Conservation (phyloP, 2,113 vertebrate genomes). For the Cygnus atratus region DNA sequence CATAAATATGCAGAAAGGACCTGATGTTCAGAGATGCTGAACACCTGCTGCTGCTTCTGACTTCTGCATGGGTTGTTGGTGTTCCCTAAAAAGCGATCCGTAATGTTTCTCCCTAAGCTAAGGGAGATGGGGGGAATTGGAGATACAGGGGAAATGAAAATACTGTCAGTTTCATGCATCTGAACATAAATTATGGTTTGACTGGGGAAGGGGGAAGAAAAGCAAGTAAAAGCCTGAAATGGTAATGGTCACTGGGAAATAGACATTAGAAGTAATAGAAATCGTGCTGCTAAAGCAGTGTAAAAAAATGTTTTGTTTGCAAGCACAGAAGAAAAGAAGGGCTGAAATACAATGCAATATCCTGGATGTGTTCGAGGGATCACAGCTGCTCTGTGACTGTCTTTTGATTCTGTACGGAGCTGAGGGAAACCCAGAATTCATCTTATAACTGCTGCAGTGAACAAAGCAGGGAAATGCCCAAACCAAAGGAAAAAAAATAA, state of each 20-base stretch:
- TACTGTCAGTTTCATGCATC: background rate
- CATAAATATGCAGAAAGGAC: background rate
- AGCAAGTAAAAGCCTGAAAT: background rate
- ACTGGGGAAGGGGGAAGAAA: background rate
- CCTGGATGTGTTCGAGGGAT: background rate
- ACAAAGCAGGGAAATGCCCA: background rate
- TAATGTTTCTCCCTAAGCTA: background rate
- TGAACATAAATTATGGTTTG: background rate
- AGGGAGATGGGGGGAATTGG: background rate
- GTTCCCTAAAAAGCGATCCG: background rate
- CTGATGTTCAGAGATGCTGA: background rate
- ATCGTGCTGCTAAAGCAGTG: background rate
- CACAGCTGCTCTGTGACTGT: background rate
- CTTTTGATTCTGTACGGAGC: background rate
- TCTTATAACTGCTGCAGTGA: background rate
- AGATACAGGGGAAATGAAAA: background rate
- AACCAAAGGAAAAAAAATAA: background rate
- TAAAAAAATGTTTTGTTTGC: background rate
- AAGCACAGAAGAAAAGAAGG: background rate
- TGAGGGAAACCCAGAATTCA: background rate
- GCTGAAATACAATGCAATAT: background rate
- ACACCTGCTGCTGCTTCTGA: background rate
- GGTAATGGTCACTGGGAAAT: background rate
- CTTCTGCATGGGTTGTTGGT: background rate
- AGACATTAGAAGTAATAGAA: background rate